phyloP scores from a whole-genome alignment of 2,888 invertebrate species.

The Polydrusus tereticollis region DNA sequence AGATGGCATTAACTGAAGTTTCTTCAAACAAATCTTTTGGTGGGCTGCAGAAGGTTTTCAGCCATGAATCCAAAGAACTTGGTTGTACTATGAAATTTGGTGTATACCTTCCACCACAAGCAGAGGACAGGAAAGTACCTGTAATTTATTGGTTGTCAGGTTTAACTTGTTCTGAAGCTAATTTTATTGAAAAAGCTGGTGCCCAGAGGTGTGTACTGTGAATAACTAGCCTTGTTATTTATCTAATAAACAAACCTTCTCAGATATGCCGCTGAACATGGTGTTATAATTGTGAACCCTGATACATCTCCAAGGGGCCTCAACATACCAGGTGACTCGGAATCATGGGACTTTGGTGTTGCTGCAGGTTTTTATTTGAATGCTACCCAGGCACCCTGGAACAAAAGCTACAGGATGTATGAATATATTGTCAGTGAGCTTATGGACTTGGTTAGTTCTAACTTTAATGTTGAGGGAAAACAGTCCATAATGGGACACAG shows the following conservation, averaged over 20 bases:
- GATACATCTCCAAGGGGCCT: conserved; percentile 96
- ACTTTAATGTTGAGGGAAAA: conserved; percentile 77
- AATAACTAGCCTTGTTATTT: neutral
- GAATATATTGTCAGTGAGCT: conserved; percentile 93
- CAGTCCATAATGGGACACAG: conserved; percentile 87
- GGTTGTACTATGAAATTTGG: conserved; percentile 95
- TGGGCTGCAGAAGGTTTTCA: conserved; percentile 87
- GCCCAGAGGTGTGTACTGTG: conserved; percentile 75
- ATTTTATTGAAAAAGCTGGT: conserved; percentile 96
- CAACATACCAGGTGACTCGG: conserved; percentile 91
- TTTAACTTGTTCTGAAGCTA: conserved; percentile 93
- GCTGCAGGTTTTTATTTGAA: conserved; percentile 97
- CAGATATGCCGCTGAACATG: conserved; percentile 85
- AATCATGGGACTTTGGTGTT: conserved; percentile 93
- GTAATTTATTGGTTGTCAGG: conserved; percentile 94
- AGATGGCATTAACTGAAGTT: conserved; percentile 65
- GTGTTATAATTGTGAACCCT: conserved; percentile 90
- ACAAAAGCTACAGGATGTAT: conserved; percentile 93
- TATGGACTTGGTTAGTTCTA: conserved; percentile 78
- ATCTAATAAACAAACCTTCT: conserved; percentile 6
- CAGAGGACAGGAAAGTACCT: conserved; percentile 76
- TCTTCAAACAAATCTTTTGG: conserved; percentile 83
- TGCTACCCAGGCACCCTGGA: conserved; percentile 93
- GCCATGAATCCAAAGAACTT: conserved; percentile 82
- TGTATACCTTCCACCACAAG: conserved; percentile 83